Conservation (phyloP, 2,113 vertebrate genomes). For the Marmota flaviventris region DNA sequence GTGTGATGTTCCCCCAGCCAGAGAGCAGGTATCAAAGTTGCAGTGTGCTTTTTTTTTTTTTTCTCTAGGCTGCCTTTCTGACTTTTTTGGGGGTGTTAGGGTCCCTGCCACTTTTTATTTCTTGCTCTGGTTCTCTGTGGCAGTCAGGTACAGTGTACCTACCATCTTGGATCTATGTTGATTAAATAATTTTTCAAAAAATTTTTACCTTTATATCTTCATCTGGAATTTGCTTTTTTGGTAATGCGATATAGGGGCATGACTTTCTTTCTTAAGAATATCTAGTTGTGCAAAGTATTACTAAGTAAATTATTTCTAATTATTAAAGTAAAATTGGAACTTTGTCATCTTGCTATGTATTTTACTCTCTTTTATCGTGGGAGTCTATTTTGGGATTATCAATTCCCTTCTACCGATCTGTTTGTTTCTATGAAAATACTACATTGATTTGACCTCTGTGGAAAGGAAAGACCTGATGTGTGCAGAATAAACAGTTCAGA, state of each 20-base stretch:
- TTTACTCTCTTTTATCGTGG: neutral
- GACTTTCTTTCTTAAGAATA: constrained; percentile 22
- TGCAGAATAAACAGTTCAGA: neutral
- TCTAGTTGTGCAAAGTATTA: neutral
- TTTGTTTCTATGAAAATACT: neutral
- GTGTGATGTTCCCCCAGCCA: neutral
- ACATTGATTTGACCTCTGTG: neutral
- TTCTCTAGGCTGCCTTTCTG: neutral
- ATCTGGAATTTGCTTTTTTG: neutral
- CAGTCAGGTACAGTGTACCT: neutral
- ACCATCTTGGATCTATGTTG: neutral
- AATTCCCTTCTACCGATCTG: neutral
- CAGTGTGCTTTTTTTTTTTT: neutral
- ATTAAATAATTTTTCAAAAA: neutral
- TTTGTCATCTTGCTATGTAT: neutral
- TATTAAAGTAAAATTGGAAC: constrained; percentile 1
- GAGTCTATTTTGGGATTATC: neutral
- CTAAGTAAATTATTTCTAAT: neutral
- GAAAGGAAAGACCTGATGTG: neutral
- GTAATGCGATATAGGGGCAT: neutral
- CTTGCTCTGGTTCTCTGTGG: neutral
- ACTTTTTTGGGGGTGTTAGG: neutral
- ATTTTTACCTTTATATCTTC: neutral
- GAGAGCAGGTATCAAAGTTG: neutral
- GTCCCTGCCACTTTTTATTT: neutral